These are phyloP conservation scores for Agrochola lychnidis DNA, from an alignment of 2,888 invertebrate genomes.

Conservation along the genomic window DNA sequence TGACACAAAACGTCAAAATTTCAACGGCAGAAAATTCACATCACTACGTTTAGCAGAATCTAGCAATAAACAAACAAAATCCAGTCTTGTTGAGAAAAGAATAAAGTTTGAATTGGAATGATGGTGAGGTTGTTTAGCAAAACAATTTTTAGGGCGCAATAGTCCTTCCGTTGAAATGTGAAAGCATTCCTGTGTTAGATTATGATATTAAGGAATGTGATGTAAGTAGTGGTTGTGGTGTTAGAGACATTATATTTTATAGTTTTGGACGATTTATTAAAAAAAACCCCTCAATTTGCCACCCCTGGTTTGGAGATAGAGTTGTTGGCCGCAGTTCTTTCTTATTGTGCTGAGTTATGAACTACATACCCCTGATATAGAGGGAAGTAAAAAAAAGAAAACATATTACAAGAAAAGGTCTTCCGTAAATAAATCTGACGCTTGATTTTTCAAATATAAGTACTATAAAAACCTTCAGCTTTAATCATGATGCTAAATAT, in stretches of 20 bases:
- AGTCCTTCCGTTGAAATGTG: slow-evolving; percentile 81
- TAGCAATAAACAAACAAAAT: slow-evolving; percentile 15
- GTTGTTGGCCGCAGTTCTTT: slow-evolving; percentile 36
- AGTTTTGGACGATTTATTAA: slow-evolving; percentile 73
- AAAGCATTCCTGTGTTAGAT: slow-evolving; percentile 90
- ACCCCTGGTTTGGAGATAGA: slow-evolving; percentile 53
- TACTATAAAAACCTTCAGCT: background rate
- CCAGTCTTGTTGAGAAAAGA: background rate
- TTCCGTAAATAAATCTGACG: background rate
- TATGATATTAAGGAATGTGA: slow-evolving; percentile 86
- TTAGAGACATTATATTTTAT: slow-evolving; percentile 74
- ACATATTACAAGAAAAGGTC: background rate
- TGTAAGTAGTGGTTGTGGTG: slow-evolving; percentile 78
- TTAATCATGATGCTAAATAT: background rate
- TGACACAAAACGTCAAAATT: slow-evolving; percentile 30
- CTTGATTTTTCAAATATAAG: background rate
- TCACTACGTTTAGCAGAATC: slow-evolving; percentile 40
- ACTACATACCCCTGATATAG: background rate
- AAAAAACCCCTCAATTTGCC: slow-evolving; percentile 63
- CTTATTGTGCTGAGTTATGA: slow-evolving; percentile 28
- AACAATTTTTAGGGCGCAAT: slow-evolving; percentile 83
- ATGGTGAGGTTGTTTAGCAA: slow-evolving; percentile 62
- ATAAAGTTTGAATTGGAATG: slow-evolving; percentile 68
- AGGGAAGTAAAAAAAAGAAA: background rate
- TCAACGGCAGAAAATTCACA: slow-evolving; percentile 29